Conservation (phyloP, 2,888 invertebrate species). For the Eueremaeus valkanovi region DNA sequence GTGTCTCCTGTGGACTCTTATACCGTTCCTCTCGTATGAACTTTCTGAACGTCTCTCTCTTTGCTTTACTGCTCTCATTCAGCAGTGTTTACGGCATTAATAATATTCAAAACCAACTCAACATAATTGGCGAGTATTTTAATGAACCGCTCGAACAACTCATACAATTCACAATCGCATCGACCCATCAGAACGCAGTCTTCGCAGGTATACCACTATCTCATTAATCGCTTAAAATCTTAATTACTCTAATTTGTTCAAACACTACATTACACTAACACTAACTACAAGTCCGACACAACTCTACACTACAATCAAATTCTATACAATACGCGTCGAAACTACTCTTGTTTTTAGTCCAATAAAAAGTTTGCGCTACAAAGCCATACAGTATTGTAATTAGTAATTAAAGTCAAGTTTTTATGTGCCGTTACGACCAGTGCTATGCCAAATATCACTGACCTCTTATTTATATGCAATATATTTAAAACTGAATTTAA, state of each 20-base stretch:
- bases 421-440: not conserved
- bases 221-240: not conserved
- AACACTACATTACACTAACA: not conserved
- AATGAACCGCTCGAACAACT: constrained; percentile 31
- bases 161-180: constrained; percentile 8
- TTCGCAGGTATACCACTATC: constrained; percentile 24
- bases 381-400: not conserved
- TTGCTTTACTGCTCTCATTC: constrained; percentile 57
- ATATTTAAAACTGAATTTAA: not conserved
- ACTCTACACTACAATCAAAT: not conserved
- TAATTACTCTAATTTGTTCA: too few relatives aligned
- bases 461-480: constrained; percentile 14
- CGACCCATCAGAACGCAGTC: constrained; percentile 16
- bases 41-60: not conserved
- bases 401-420: not conserved
- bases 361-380: not conserved
- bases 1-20: constrained; percentile 66
- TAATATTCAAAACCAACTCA: constrained; percentile 58
- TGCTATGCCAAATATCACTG: not conserved
- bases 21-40: not conserved
- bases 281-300: not conserved
- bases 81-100: constrained; percentile 59
- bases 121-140: constrained; percentile 62
- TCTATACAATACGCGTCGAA: not conserved
- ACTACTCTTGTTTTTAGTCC: not conserved